Evolutionary conservation across 1,140 invertebrate genomes (phyloP).

Genomic region (Idris sp.): DNA sequence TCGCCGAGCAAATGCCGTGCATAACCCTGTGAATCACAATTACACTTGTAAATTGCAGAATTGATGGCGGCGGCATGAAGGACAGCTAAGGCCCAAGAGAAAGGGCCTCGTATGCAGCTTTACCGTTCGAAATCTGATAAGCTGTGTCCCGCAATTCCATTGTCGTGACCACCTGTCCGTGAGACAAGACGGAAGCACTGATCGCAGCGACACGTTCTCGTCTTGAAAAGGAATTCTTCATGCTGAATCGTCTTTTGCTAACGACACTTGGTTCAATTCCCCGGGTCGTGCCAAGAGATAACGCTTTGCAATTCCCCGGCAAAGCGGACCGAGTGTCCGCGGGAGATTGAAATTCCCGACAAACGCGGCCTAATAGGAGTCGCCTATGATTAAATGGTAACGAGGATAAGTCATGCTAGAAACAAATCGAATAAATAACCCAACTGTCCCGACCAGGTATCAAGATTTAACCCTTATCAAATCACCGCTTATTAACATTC

Average conservation of each 20-base stretch:
- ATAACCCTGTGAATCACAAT: slow-evolving; percentile 39
- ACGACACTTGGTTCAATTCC: slow-evolving; percentile 61
- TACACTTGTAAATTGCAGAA: slow-evolving; percentile 59
- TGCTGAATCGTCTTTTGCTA: slow-evolving; percentile 42
- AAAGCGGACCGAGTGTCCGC: slow-evolving; percentile 30
- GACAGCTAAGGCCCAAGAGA: slow-evolving; percentile 30
- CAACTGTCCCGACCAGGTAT: no score
- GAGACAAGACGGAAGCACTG: slow-evolving; percentile 59
- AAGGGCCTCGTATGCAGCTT: slow-evolving; percentile 51
- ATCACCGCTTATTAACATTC: no score
- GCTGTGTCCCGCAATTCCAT: slow-evolving; percentile 61
- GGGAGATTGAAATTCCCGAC: slow-evolving; percentile 52
- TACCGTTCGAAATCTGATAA: slow-evolving; percentile 65
- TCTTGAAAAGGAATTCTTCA: slow-evolving; percentile 49
- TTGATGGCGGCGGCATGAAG: slow-evolving; percentile 46
- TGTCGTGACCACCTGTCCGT: slow-evolving; percentile 64
- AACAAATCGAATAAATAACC: no score
- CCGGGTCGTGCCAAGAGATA: slow-evolving; percentile 46
- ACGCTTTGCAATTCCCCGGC: slow-evolving; percentile 54
- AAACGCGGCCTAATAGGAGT: slow-evolving; percentile 47
- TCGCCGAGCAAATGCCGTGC: slow-evolving; percentile 25
- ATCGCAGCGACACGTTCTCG: slow-evolving; percentile 54
- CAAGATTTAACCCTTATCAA: no score
- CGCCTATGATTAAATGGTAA: slow-evolving; percentile 33
- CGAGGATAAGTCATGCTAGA: not conserved